Evolutionary conservation across 1,140 invertebrate species (phyloP), one percentile per base, ranked within the genome.

Genomic region (Drosophila bocqueti): DNA sequence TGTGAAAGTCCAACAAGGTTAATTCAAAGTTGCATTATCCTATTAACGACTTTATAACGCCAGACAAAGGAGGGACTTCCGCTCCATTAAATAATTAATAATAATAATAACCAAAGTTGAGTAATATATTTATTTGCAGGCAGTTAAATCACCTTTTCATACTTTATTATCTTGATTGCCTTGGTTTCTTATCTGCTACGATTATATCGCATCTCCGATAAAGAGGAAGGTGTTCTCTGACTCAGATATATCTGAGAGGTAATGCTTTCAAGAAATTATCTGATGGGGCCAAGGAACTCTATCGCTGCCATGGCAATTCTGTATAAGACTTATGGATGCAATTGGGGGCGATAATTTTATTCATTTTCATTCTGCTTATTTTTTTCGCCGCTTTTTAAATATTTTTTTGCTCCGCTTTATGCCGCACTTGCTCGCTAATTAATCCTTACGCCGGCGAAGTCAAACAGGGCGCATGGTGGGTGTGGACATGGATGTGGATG

Each of bases 391-490:
- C n/a, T 45, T 73, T 52, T 73, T 60, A 18, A 26, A 72, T 38
- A 21, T 36, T 64, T 72, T 66, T 77, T 38, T 31, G 49, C 31
- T 49, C 42, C 52, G 61, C 64, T 91, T 78, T 76, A 74, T 57
- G 76, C 85, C 81, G 84, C 83, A 86, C 86, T 91, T 90, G 77
- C 74, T 76, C 77, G 79, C 89, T 91, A 91, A 91, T 91, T 91
- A 91, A 91, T 91, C 90, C 85, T 91, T 91, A 83, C 85, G 90
- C 87, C 81, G 72, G 65, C 54, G 74, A 89, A 58, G 79, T 77
- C 83, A 86, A 86, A 86, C 71, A 82, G 36, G 58, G 61, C 52
- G 59, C 43, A 76, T 66, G 54, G 46, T 38, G 47, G 29, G 18
- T 52, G 49, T 31, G 29, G 29, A 31, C 1, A 29, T 6, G 49